Conservation (phyloP, 2,113 vertebrate genomes). For the Brachypteracias leptosomus region DNA sequence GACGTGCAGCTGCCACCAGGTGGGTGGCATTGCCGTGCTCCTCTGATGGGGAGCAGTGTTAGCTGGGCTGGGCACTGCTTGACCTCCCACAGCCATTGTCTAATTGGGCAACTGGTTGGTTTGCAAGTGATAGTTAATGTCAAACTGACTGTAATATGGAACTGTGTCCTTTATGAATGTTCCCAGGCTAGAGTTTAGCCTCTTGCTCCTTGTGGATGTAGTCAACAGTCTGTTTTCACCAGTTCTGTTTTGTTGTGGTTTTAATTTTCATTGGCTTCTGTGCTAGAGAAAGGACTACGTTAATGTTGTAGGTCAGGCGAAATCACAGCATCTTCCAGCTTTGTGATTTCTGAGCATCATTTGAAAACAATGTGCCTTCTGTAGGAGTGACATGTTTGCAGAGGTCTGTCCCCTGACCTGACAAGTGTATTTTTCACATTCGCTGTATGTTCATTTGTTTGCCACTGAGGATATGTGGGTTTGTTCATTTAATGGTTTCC, state of each 20-base stretch:
- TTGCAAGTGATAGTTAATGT: background rate
- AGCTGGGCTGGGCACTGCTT: background rate
- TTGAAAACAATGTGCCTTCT: background rate
- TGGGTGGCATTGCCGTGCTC: too few relatives aligned
- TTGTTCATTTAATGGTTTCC: background rate
- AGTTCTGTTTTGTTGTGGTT: background rate
- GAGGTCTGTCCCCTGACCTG: background rate
- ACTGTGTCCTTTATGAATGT: background rate
- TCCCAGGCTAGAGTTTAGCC: background rate
- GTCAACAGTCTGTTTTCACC: background rate
- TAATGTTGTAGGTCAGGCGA: background rate
- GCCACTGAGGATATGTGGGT: background rate
- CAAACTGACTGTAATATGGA: background rate
- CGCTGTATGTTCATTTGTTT: rapidly evolving
- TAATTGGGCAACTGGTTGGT: background rate
- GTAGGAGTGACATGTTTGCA: background rate
- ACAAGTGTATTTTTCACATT: background rate
- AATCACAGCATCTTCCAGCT: background rate
- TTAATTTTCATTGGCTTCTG: background rate
- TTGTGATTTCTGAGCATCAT: background rate
- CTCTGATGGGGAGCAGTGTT: background rate
- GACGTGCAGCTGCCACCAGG: rapidly evolving
- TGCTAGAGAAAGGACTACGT: background rate
- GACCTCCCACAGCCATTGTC: too few relatives aligned
- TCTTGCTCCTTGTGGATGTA: background rate